Evolutionary conservation across 2,888 invertebrate genomes (phyloP), one percentile per base, ranked within the genome.

Genomic region (Caenorhabditis japonica): DNA sequence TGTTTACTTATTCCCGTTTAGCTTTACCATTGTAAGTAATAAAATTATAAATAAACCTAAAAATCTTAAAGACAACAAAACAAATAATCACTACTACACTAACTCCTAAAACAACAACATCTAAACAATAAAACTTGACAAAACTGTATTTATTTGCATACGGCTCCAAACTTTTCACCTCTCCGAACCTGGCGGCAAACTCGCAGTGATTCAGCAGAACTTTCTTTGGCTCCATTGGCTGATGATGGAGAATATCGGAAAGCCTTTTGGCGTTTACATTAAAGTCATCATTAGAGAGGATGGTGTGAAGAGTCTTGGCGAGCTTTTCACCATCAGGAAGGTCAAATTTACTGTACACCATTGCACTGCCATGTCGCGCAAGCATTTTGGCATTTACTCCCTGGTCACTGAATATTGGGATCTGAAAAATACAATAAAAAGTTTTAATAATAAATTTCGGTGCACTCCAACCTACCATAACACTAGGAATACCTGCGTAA

Each of bases 261-360:
- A 68, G 38, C n/a, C 52, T 34, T 12, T 27, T n/a, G 1, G 68
- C 58, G 30, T 51, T 43, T 15, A 15, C 56, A 21, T 41, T 64
- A 49, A 49, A 64, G 1, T 56, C 56, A 8, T 39, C 10, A 41
- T 70, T 52, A 2, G 23, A 43, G 13, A 79, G 56, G 10, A 76
- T 53, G 13, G n/a, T 49, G 36, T 25, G 10, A 33, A 79, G 43
- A 0, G 43, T 55, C 7, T 60, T 36, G 17, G 59, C 56, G 19
- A 76, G 52, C 17, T 58, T 44, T 2, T 51, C 44, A 15, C 41
- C 33, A n/a, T 64, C 39, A 0, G 47, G 46, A n/a, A 79, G 53
- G 21, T 75, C 68, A 10, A 46, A 52, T 56, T 79, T 76, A 43
- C 46, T n/a, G 39, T 75, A 55, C 1, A 73, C 56, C 4, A 73